phyloP scores from a whole-genome alignment of 2,113 vertebrate genomes.

The Callopanchax toddi region DNA sequence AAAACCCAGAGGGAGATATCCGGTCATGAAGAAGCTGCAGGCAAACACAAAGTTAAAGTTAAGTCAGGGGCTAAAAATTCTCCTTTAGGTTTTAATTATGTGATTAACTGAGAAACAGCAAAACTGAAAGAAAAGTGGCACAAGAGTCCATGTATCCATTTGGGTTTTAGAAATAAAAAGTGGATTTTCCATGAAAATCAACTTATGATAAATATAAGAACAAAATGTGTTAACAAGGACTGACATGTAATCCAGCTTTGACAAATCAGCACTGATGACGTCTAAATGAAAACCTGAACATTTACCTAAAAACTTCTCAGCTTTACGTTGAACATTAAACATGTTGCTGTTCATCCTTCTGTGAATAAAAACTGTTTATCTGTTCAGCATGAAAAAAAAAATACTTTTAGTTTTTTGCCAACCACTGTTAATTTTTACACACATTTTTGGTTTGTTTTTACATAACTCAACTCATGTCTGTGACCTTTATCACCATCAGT shows the following conservation, averaged over 20 bases:
- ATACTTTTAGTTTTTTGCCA: not conserved
- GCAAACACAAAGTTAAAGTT: constrained; percentile 10
- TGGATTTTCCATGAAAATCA: constrained; percentile 54
- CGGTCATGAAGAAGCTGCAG: constrained; percentile 95
- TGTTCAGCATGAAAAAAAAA: not conserved
- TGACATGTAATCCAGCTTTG: too few relatives aligned
- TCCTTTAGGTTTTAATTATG: not conserved
- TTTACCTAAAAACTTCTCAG: too few relatives aligned
- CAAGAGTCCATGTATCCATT: constrained; percentile 23
- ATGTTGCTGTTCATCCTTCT: too few relatives aligned
- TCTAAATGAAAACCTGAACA: too few relatives aligned
- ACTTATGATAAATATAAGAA: too few relatives aligned
- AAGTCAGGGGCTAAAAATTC: not conserved
- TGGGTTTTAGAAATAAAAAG: constrained; percentile 20
- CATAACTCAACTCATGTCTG: too few relatives aligned
- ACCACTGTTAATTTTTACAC: not conserved
- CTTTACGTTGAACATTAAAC: too few relatives aligned
- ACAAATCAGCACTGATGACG: too few relatives aligned
- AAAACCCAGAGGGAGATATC: constrained; percentile 94
- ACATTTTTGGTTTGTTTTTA: not conserved
- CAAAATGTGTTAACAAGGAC: too few relatives aligned
- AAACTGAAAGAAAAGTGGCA: constrained; percentile 7
- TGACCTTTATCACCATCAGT: not conserved
- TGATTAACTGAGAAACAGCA: not conserved
- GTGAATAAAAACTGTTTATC: too few relatives aligned